Percentiles rank a stretch among this genome's conserved stretches.
Conservation (phyloP, 2,888 invertebrate species). For the Melieria picta region DNA sequence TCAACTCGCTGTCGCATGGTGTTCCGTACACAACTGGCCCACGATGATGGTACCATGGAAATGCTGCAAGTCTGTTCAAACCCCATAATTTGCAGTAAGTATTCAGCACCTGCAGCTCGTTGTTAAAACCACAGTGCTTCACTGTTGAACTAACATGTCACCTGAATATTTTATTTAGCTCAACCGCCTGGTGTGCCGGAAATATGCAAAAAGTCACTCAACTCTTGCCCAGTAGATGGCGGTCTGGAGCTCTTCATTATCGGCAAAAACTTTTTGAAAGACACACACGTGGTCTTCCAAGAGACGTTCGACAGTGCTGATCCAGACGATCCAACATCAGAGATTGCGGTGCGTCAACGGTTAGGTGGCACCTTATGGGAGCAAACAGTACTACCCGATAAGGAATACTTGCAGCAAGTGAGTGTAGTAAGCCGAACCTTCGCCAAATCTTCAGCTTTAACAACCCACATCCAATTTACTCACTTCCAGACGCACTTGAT, state of each 20-base stretch:
- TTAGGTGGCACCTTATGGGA: slow-evolving; percentile 74
- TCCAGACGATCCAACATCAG: slow-evolving; percentile 49
- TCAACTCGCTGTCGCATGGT: slow-evolving; percentile 95
- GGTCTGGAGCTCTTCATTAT: slow-evolving; percentile 87
- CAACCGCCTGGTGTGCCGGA: slow-evolving; percentile 93
- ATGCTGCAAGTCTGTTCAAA: slow-evolving; percentile 90
- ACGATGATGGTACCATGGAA: slow-evolving; percentile 80
- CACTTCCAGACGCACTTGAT: slow-evolving; percentile 81
- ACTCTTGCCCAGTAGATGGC: slow-evolving; percentile 81
- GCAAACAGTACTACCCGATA: slow-evolving; percentile 84
- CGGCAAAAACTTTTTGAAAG: slow-evolving; percentile 92
- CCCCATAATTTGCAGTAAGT: slow-evolving; percentile 91
- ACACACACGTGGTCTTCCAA: slow-evolving; percentile 83
- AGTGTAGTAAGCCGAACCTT: slow-evolving; percentile 3
- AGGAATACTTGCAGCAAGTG: slow-evolving; percentile 89
- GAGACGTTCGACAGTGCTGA: slow-evolving; percentile 59
- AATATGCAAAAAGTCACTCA: slow-evolving; percentile 88
- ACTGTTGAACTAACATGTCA: neutral
- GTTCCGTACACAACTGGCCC: slow-evolving; percentile 85
- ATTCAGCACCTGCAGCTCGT: neutral
- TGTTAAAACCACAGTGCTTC: too few species aligned
- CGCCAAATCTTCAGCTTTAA: neutral
- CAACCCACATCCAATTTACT: neutral
- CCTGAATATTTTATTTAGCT: slow-evolving; percentile 68
- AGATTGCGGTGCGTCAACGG: slow-evolving; percentile 59